These are phyloP conservation scores for Meiosimyza decipiens DNA, from an alignment of 2,888 invertebrate species.

Conservation along the genomic window DNA sequence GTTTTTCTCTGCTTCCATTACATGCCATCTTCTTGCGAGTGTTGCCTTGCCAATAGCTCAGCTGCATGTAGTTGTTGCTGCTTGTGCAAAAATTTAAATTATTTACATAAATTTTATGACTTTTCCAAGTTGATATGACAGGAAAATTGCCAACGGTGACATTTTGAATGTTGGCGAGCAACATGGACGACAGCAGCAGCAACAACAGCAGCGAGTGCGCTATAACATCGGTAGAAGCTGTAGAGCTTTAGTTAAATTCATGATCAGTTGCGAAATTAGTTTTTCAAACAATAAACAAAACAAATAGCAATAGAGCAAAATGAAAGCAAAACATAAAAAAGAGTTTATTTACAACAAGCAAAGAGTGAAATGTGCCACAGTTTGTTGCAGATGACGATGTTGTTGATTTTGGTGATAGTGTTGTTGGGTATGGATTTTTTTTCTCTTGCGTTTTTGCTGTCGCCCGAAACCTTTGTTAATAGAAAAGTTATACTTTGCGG, in stretches of 20 bases:
- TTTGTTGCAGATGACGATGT: constrained; percentile 8
- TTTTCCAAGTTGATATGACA: constrained; percentile 32
- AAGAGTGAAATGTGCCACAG: neutral
- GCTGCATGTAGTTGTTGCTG: constrained; percentile 6
- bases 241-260: constrained; percentile 9
- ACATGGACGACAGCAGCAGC: constrained; percentile 10
- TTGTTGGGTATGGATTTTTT: neutral
- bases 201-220: neutral
- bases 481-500: neutral
- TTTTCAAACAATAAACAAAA: constrained; percentile 21
- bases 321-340: too few relatives aligned
- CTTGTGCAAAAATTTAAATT: constrained; percentile 27
- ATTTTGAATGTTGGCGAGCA: constrained; percentile 16
- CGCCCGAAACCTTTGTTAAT: constrained; percentile 31
- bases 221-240: neutral
- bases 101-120: constrained; percentile 35
- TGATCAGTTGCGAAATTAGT: constrained; percentile 26
- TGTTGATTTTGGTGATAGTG: neutral
- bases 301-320: neutral
- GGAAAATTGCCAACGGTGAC: constrained; percentile 30
- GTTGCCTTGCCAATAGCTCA: neutral
- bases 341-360: too few relatives aligned
- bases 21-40: neutral
- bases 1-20: neutral
- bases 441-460: neutral